These are phyloP conservation scores for Dicyrtoma fusca DNA, from an alignment of 2,888 invertebrate genomes.

Conservation along the genomic window DNA sequence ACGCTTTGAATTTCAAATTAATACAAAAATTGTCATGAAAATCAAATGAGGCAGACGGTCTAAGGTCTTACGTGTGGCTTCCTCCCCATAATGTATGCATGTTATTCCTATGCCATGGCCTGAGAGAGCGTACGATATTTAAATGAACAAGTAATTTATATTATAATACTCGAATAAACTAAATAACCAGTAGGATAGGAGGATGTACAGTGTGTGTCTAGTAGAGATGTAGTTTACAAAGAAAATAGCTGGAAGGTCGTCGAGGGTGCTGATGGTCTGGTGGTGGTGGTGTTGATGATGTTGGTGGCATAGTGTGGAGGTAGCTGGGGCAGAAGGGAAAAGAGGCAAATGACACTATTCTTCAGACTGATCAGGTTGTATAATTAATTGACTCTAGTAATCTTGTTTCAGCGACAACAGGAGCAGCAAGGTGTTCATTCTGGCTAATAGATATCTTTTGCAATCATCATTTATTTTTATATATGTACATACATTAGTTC, in stretches of 20 bases:
- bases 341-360: conserved; percentile 28
- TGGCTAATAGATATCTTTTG: too few relatives aligned
- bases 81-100: not conserved
- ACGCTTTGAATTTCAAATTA: too few relatives aligned
- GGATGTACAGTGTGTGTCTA: too few relatives aligned
- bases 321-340: not conserved
- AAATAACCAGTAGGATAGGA: too few relatives aligned
- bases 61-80: not conserved
- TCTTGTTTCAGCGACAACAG: conserved; percentile 30
- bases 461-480: not conserved
- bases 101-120: too few relatives aligned
- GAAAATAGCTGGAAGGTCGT: too few relatives aligned
- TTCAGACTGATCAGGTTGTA: conserved; percentile 23
- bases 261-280: too few relatives aligned
- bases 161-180: too few relatives aligned
- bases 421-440: not conserved
- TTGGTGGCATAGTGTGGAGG: not conserved
- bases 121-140: too few relatives aligned
- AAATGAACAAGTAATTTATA: too few relatives aligned
- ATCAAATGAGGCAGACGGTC: not conserved
- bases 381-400: conserved; percentile 32
- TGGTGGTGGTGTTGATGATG: not conserved
- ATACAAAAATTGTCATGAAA: not conserved
- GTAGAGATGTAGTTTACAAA: too few relatives aligned
- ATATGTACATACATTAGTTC: not conserved